A percentile compares a stretch with the other conserved stretches of the same genome.
Conservation (phyloP, 2,797 vertebrate genomes). For the Vultur gryphus region DNA sequence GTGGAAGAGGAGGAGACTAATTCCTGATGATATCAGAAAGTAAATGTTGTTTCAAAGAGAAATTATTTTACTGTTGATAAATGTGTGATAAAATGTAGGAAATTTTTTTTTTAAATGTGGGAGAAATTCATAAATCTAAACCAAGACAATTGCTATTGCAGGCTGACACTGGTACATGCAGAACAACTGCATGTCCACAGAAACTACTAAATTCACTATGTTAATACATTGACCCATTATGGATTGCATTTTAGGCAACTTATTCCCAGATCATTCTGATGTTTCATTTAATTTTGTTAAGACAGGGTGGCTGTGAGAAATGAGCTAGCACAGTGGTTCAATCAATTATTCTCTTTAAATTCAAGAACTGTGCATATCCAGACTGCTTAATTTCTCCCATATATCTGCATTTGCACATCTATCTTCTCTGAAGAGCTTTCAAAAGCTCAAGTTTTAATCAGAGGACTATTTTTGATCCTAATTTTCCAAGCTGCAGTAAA, state of each 20-base stretch:
- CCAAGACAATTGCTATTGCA: neutral
- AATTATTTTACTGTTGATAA: neutral
- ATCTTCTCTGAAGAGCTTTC: constrained; percentile 46
- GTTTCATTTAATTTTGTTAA: neutral
- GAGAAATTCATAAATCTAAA: neutral
- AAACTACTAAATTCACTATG: neutral
- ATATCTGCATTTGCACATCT: constrained; percentile 15
- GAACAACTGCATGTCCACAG: neutral
- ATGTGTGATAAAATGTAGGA: neutral
- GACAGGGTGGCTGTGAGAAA: neutral
- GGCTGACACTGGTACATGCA: neutral
- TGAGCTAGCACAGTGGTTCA: neutral
- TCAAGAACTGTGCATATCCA: neutral
- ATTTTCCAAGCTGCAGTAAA: constrained; percentile 39
- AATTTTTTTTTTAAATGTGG: neutral
- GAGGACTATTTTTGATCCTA: constrained; percentile 40
- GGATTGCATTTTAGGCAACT: neutral
- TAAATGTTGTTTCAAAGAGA: neutral
- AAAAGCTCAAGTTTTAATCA: constrained; percentile 54
- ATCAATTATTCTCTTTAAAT: constrained; percentile 23
- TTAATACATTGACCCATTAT: neutral
- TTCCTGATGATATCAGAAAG: neutral
- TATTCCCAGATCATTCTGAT: neutral
- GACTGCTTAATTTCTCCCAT: constrained; percentile 22
- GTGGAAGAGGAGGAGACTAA: neutral